These are phyloP conservation scores for Globodera ellingtonae DNA, from an alignment of 1,140 invertebrate genomes.

Conservation along the genomic window DNA sequence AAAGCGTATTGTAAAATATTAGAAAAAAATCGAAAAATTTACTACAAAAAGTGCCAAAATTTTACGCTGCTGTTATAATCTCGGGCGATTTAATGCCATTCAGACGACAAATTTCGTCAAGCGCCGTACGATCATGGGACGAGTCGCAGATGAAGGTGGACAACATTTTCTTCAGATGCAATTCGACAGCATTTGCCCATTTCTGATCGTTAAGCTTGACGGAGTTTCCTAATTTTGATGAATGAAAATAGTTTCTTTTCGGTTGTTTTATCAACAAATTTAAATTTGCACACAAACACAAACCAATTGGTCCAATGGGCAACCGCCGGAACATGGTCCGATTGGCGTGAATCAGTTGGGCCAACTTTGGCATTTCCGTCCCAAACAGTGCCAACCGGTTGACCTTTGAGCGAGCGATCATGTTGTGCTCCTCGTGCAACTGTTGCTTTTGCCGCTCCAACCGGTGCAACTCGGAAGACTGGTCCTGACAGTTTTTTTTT, in stretches of 20 bases:
- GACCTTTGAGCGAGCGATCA: slow-evolving; percentile 16
- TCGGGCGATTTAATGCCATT: slow-evolving; percentile 12
- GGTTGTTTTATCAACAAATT: background rate
- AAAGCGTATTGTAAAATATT: background rate
- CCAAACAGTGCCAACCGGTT: slow-evolving; percentile 38
- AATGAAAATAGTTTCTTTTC: background rate
- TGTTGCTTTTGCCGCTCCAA: slow-evolving; percentile 11
- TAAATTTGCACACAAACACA: background rate
- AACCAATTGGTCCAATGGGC: slow-evolving; percentile 45
- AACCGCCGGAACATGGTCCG: slow-evolving; percentile 8
- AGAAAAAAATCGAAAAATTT: background rate
- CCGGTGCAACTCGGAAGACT: background rate
- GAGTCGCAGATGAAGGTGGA: slow-evolving; percentile 37
- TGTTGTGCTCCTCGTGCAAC: slow-evolving; percentile 24
- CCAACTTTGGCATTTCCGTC: slow-evolving; percentile 24
- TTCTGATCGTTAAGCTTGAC: slow-evolving; percentile 41
- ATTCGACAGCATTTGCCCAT: slow-evolving; percentile 42
- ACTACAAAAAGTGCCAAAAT: background rate
- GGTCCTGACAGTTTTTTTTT: background rate
- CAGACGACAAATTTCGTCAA: slow-evolving; percentile 25
- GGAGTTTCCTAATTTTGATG: slow-evolving; percentile 19
- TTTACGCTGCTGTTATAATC: slow-evolving; percentile 23
- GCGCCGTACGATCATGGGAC: slow-evolving; percentile 27
- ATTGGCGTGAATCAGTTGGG: slow-evolving; percentile 27
- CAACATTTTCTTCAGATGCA: slow-evolving; percentile 27